A percentile compares a stretch with the other conserved stretches of the same genome.
Evolutionary conservation across 2,888 invertebrate species (phyloP).

Genomic region (Proisotoma minuta): DNA sequence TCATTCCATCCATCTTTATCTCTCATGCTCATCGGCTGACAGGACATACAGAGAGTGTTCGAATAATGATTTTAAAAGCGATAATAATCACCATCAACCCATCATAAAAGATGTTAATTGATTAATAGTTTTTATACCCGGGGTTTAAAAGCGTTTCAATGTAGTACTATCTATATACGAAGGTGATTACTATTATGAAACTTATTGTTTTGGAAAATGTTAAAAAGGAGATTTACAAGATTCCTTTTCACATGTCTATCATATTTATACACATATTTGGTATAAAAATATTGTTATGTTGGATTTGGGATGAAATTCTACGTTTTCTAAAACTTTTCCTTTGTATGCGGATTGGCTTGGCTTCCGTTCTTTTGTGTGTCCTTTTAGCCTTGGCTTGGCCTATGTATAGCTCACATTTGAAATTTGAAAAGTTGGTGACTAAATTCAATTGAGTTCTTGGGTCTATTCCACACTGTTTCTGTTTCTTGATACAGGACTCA

Average conservation of each 20-base stretch:
- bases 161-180: too few species aligned
- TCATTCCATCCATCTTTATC: slow-evolving; percentile 1
- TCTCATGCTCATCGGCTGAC: background rate
- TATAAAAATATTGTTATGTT: too few species aligned
- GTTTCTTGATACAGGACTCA: background rate
- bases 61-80: background rate
- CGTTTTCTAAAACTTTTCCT: background rate
- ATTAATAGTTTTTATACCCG: slow-evolving; percentile 7
- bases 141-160: slow-evolving; percentile 1
- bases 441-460: background rate
- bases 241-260: too few species aligned
- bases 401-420: background rate
- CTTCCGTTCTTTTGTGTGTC: slow-evolving; percentile 1
- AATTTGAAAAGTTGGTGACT: slow-evolving; percentile 4
- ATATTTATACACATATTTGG: too few species aligned
- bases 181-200: too few species aligned
- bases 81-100: background rate
- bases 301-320: too few species aligned
- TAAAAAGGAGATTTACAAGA: too few species aligned
- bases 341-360: background rate
- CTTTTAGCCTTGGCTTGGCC: background rate
- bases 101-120: slow-evolving; percentile 8
- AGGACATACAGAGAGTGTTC: too few species aligned
- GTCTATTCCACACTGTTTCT: background rate
- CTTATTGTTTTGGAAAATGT: too few species aligned